These are phyloP conservation scores for Lycia hirtaria DNA, from an alignment of 2,888 invertebrate genomes.

Conservation along the genomic window DNA sequence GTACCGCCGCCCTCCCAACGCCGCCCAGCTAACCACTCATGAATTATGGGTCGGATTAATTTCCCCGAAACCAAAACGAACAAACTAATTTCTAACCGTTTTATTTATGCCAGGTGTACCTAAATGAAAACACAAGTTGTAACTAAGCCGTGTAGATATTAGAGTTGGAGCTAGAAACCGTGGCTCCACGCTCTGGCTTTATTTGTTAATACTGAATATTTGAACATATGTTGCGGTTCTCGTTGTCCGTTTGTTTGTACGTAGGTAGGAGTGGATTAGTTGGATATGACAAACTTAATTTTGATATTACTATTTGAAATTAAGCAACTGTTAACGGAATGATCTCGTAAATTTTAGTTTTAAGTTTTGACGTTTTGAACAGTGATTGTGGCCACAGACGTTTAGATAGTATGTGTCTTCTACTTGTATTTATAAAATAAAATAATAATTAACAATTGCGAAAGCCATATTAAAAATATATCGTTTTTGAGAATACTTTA, in stretches of 20 bases:
- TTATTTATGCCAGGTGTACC: slow-evolving; percentile 36
- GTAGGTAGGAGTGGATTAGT: slow-evolving; percentile 15
- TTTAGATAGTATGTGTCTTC: too few relatives aligned
- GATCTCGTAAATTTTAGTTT: too few relatives aligned
- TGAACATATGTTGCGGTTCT: slow-evolving; percentile 9
- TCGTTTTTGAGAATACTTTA: too few relatives aligned
- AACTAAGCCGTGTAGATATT: slow-evolving; percentile 22
- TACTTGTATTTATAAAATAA: too few relatives aligned
- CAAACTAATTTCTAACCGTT: slow-evolving; percentile 43
- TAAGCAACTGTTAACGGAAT: too few relatives aligned
- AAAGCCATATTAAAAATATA: too few relatives aligned
- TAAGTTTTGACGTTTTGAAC: too few relatives aligned
- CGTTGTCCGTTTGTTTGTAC: slow-evolving; percentile 11
- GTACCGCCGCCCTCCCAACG: slow-evolving; percentile 39
- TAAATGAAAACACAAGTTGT: slow-evolving; percentile 40
- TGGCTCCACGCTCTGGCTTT: slow-evolving; percentile 13
- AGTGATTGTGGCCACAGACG: too few relatives aligned
- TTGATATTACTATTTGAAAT: slow-evolving; percentile 12
- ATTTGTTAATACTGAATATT: slow-evolving; percentile 28
- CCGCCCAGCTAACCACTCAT: slow-evolving; percentile 42
- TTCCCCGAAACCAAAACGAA: slow-evolving; percentile 46
- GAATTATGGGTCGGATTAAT: slow-evolving; percentile 59
- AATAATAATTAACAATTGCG: too few relatives aligned
- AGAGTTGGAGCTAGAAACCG: slow-evolving; percentile 12
- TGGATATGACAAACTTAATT: slow-evolving; percentile 9